Evolutionary conservation across 2,888 invertebrate species (phyloP), one percentile per base, ranked within the genome.

Genomic region (Eucera pruinosa): DNA sequence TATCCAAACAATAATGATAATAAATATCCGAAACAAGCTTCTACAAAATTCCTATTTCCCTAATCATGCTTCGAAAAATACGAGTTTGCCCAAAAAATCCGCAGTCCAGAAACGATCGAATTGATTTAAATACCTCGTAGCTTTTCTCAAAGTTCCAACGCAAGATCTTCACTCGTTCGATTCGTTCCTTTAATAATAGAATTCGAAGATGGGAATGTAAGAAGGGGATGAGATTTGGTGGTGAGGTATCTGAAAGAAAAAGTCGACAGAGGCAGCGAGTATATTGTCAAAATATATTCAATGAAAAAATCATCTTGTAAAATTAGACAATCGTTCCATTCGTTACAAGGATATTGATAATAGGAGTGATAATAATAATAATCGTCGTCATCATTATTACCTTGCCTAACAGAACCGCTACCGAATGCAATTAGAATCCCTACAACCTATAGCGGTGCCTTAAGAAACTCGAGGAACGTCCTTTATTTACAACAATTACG

Each of bases 231-330:
- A 36, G 9, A 36, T 36, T 36, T 15, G 61, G 33, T 5, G 18
- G 25, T 5, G 15, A 15, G 48, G 60, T 25, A 18, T 9, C 33
- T 33, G 43, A 77, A 73, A 67, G 27, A 70, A 80, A 52, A 58
- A 75, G 33, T 47, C 47, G 50, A 81, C 50, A 76, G 48, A 83
- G 81, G 62, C 84, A 76, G 82, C 82, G 67, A 39, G 65, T 86
- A 87, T 89, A 90, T 89, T 88, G 88, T 89, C 88, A 90, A 89
- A 89, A 89, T 90, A 90, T 89, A 89, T 89, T 89, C 88, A 89
- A 89, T 89, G 89, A 88, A 89, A 89, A 89, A 89, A 87, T 89
- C 86, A 88, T 89, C 86, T 88, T 89, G 88, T 88, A 89, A 89
- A 89, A 86, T 89, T 86, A 88, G 88, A 89, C 89, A 90, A 88